phyloP scores from a whole-genome alignment of 2,888 invertebrate species.

The Machimus rusticus region DNA sequence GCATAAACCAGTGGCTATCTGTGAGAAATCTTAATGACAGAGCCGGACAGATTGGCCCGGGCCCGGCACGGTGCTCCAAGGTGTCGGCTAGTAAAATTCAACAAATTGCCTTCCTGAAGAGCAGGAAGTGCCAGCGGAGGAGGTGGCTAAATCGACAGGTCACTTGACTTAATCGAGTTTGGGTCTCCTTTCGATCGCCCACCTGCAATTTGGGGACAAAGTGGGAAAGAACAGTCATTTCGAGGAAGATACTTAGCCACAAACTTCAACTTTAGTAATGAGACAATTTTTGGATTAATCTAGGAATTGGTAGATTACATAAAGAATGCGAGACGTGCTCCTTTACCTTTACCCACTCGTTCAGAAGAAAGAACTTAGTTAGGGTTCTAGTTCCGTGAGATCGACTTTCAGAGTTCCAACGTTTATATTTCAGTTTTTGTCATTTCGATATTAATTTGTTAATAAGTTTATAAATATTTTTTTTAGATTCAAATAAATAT shows the following conservation, averaged over 20 bases:
- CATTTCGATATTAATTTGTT: too few relatives aligned
- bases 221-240: not conserved
- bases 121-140: not conserved
- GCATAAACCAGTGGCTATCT: slow-evolving; percentile 13
- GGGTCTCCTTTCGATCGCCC: not conserved
- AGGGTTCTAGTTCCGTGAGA: not conserved
- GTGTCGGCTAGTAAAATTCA: not conserved
- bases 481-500: too few relatives aligned
- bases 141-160: not conserved
- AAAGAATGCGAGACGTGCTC: not conserved
- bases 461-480: too few relatives aligned
- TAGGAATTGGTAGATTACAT: not conserved
- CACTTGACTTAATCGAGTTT: not conserved
- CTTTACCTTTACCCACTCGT: not conserved
- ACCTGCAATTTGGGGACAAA: not conserved
- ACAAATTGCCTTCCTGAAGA: not conserved
- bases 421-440: too few relatives aligned
- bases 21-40: slow-evolving; percentile 11
- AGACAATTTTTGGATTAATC: not conserved
- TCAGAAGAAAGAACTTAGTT: not conserved
- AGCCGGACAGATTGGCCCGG: not conserved
- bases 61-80: not conserved
- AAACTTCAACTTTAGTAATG: not conserved
- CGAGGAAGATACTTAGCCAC: not conserved
- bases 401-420: not conserved